Conservation (phyloP, 2,113 vertebrate genomes). For the Platycercus adscitus region DNA sequence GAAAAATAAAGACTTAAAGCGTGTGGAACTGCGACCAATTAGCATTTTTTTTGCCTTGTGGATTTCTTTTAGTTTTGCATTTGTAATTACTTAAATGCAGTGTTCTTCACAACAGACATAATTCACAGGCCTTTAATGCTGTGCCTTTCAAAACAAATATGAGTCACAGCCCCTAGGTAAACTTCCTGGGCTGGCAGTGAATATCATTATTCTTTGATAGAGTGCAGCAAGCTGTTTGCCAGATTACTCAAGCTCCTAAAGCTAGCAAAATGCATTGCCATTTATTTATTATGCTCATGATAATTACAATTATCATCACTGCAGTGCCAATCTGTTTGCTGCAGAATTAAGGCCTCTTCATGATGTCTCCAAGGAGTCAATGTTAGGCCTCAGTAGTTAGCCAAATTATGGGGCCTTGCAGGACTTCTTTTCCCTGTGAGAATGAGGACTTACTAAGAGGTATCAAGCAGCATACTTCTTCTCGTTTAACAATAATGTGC, state of each 20-base stretch:
- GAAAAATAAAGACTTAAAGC: neutral
- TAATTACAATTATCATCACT: slow-evolving; percentile 65
- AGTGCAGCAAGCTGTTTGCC: slow-evolving; percentile 60
- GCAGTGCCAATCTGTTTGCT: slow-evolving; percentile 55
- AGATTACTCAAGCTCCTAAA: slow-evolving; percentile 58
- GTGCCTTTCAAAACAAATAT: slow-evolving; percentile 66
- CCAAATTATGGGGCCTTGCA: slow-evolving; percentile 29
- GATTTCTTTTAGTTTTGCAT: slow-evolving; percentile 60
- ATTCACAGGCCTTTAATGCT: slow-evolving; percentile 58
- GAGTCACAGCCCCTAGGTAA: slow-evolving; percentile 70
- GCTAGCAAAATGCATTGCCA: slow-evolving; percentile 41
- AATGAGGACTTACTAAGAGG: neutral
- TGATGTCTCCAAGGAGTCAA: slow-evolving; percentile 32
- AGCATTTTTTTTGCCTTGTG: neutral
- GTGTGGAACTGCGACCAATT: neutral
- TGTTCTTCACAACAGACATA: slow-evolving; percentile 56
- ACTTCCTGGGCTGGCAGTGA: slow-evolving; percentile 55
- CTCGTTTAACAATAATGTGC: neutral
- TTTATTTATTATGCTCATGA: slow-evolving; percentile 62
- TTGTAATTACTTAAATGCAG: slow-evolving; percentile 65
- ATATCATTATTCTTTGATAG: slow-evolving; percentile 57
- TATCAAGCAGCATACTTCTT: neutral
- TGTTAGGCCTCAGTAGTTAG: slow-evolving; percentile 46
- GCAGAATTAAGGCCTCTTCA: slow-evolving; percentile 57
- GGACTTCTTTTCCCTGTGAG: neutral